Percentiles rank a stretch among this genome's conserved stretches.
Evolutionary conservation across 1,140 invertebrate species (phyloP).

Genomic region (Ooceraea biroi): DNA sequence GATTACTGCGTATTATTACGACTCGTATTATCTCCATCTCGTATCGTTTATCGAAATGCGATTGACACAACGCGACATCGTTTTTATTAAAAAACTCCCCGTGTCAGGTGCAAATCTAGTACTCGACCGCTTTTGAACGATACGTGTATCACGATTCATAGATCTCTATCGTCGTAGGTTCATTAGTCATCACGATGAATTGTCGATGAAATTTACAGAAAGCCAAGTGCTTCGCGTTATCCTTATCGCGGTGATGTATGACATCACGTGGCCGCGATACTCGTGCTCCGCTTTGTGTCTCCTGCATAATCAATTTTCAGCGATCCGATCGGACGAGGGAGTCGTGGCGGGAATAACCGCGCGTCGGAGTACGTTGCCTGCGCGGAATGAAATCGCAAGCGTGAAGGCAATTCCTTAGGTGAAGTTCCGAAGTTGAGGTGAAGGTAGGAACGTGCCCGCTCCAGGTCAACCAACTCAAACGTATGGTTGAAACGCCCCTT

Average conservation of each 20-base stretch:
- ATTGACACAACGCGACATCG: not conserved
- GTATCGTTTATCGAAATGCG: not conserved
- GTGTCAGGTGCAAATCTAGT: not conserved
- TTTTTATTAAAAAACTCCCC: not conserved
- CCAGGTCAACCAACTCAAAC: conserved; percentile 85
- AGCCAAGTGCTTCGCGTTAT: conserved; percentile 26
- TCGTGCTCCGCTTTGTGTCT: conserved; percentile 22
- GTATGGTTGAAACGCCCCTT: conserved; percentile 73
- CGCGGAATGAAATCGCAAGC: conserved; percentile 83
- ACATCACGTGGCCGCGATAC: conserved; percentile 12
- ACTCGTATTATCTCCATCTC: not conserved
- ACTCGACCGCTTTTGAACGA: not conserved
- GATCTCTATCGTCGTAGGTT: not conserved
- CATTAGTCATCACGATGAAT: conserved; percentile 36
- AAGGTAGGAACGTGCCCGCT: conserved; percentile 82
- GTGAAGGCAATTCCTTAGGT: conserved; percentile 82
- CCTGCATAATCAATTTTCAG: conserved; percentile 51
- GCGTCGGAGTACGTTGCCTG: conserved; percentile 50
- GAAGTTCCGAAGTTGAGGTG: conserved; percentile 81
- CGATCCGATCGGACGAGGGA: conserved; percentile 38
- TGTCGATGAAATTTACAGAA: conserved; percentile 38
- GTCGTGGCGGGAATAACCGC: conserved; percentile 45
- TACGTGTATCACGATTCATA: conserved; percentile 27
- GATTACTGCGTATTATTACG: not conserved
- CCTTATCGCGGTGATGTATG: conserved; percentile 51